Evolutionary conservation across 2,888 invertebrate species (phyloP).

Genomic region (Altica lythri): DNA sequence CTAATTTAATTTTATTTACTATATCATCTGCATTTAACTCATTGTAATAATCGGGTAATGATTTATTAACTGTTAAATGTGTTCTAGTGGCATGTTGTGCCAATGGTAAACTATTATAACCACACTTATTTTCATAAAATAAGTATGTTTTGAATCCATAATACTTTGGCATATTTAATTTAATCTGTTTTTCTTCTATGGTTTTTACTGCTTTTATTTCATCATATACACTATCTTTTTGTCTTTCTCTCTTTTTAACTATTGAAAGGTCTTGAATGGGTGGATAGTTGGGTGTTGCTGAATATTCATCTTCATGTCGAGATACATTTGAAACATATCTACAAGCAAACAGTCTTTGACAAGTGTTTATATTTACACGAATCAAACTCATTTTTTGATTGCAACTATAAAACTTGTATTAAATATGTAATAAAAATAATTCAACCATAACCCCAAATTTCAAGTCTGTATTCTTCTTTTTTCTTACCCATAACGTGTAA

Average conservation of each 20-base stretch:
- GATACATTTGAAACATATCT: slow-evolving; percentile 25
- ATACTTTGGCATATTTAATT: slow-evolving; percentile 79
- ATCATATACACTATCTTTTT: slow-evolving; percentile 58
- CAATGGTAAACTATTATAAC: slow-evolving; percentile 72
- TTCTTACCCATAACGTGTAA: too few species aligned
- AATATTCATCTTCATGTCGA: slow-evolving; percentile 51
- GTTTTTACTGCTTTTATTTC: slow-evolving; percentile 69
- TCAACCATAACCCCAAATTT: too few species aligned
- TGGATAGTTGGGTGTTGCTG: slow-evolving; percentile 61
- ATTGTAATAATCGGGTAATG: slow-evolving; percentile 66
- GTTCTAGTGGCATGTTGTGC: slow-evolving; percentile 81
- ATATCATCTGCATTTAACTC: slow-evolving; percentile 54
- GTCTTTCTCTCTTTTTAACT: slow-evolving; percentile 59
- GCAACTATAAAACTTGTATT: too few species aligned
- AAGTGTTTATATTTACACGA: slow-evolving; percentile 18
- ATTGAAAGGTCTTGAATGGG: slow-evolving; percentile 66
- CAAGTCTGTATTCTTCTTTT: too few species aligned
- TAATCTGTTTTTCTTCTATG: slow-evolving; percentile 83
- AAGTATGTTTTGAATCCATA: slow-evolving; percentile 75
- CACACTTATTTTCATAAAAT: slow-evolving; percentile 65
- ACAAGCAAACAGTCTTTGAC: slow-evolving; percentile 9
- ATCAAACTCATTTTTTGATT: slow-evolving; percentile 29
- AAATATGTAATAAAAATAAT: too few species aligned
- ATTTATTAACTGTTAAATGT: slow-evolving; percentile 64
- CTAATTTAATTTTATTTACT: slow-evolving; percentile 59